Conservation (phyloP, 2,888 invertebrate species). For the Lithophane leautieri region DNA sequence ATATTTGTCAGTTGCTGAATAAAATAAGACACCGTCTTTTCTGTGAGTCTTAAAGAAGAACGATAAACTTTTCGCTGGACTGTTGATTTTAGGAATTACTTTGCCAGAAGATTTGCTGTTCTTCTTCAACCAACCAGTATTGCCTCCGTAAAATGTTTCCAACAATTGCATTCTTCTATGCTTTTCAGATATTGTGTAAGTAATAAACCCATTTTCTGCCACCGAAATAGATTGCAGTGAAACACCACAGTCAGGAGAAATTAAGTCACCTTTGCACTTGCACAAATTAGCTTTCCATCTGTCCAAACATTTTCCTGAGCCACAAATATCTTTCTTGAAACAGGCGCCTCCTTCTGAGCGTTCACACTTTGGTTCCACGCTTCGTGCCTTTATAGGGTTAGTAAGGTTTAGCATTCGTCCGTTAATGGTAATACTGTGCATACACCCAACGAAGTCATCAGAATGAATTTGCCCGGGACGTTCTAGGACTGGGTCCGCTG, state of each 20-base stretch:
- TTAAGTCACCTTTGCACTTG: constrained; percentile 92
- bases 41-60: constrained; percentile 95
- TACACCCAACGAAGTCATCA: constrained; percentile 98
- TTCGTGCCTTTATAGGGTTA: constrained; percentile 93
- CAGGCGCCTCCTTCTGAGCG: constrained; percentile 93
- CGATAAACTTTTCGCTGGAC: constrained; percentile 93
- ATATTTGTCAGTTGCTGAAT: constrained; percentile 96
- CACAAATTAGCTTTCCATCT: constrained; percentile 95
- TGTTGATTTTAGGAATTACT: constrained; percentile 78
- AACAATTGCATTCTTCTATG: constrained; percentile 96
- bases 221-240: constrained; percentile 95
- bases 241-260: constrained; percentile 94
- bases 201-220: constrained; percentile 94
- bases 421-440: constrained; percentile 97
- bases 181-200: constrained; percentile 95
- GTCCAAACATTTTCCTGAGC: constrained; percentile 94
- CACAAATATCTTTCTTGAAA: constrained; percentile 88
- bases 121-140: constrained; percentile 92
- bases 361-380: constrained; percentile 94
- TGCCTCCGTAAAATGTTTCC: constrained; percentile 94
- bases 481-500: constrained; percentile 96
- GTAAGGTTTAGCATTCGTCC: constrained; percentile 95
- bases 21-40: constrained; percentile 95
- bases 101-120: constrained; percentile 75
- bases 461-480: constrained; percentile 97